Conservation (phyloP, 2,113 vertebrate species). For the Hassar affinis region DNA sequence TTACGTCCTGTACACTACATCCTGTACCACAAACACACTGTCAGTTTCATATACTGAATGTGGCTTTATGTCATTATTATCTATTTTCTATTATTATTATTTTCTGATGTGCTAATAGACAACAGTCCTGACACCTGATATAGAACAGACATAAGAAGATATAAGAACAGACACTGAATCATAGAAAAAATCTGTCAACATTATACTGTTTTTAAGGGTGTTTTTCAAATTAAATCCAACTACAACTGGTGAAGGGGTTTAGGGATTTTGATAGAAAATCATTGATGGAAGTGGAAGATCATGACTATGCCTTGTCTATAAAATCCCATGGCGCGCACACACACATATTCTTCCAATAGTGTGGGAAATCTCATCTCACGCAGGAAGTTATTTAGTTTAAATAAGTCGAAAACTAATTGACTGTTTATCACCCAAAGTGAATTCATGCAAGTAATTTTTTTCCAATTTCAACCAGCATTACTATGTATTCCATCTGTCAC, state of each 20-base stretch:
- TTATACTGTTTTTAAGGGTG: not conserved
- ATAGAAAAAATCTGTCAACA: not conserved
- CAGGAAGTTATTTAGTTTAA: not conserved
- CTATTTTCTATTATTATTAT: not conserved
- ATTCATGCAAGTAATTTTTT: not conserved
- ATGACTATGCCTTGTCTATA: not conserved
- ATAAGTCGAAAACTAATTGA: too few relatives aligned
- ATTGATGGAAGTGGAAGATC: not conserved
- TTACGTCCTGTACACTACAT: not conserved
- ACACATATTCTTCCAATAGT: not conserved
- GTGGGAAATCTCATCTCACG: not conserved
- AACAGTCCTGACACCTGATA: not conserved
- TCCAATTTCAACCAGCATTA: not conserved
- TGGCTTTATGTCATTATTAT: not conserved
- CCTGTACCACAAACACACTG: not conserved
- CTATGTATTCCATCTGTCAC: not conserved
- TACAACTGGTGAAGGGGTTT: too few relatives aligned
- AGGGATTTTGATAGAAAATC: too few relatives aligned
- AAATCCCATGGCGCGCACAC: not conserved
- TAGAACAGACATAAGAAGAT: too few relatives aligned
- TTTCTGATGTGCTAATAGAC: not conserved
- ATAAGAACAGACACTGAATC: not conserved
- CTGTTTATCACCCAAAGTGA: not conserved
- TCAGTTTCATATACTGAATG: not conserved
- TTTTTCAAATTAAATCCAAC: too few relatives aligned